Evolutionary conservation across 2,888 invertebrate genomes (phyloP), one percentile per base, ranked within the genome.

Genomic region (Heliconius hortense): DNA sequence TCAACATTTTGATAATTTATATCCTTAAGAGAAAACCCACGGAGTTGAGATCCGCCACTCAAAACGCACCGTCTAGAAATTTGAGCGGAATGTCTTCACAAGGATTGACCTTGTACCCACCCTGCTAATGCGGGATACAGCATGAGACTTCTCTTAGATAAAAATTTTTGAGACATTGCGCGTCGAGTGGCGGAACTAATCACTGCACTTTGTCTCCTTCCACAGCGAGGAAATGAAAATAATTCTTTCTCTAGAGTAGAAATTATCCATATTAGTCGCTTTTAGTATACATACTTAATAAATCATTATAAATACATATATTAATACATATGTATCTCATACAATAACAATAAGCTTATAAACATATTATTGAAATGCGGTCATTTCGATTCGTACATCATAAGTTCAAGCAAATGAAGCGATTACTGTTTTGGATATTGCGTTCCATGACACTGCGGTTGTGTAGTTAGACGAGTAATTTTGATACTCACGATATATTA

Each of bases 391-490:
- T 83, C 85, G 84, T 90, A 87, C 88, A 90, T 90, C 89, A 90
- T 88, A 85, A 87, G 86, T 78, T 87, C 89, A 89, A 84, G 82
- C 84, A 90, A 91, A 91, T 89, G 89, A 90, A 90, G 88, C 88
- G 90, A 91, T 91, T 90, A 89, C 84, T 85, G 89, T 82, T 86
- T 72, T 89, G 89, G 90, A 88, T 85, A 87, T 82, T 82, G 80
- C 82, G 83, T 85, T 81, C 81, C 81, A 77, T 71, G 76, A 76
- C 81, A 78, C 79, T 80, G 83, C 80, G 79, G 78, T 71, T 80
- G 67, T 80, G 63, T 81, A 73, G 35, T 15, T 1, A 74, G 75
- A 78, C 26, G 1, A 75, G 21, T 8, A 15, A 59, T 82, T 70
- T 89, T 89, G 88, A 86, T 88, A 85, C 84, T 87, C 8, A 4